Evolutionary conservation across 2,888 invertebrate species (phyloP), one percentile per base, ranked within the genome.

Genomic region (Portevinia maculata): DNA sequence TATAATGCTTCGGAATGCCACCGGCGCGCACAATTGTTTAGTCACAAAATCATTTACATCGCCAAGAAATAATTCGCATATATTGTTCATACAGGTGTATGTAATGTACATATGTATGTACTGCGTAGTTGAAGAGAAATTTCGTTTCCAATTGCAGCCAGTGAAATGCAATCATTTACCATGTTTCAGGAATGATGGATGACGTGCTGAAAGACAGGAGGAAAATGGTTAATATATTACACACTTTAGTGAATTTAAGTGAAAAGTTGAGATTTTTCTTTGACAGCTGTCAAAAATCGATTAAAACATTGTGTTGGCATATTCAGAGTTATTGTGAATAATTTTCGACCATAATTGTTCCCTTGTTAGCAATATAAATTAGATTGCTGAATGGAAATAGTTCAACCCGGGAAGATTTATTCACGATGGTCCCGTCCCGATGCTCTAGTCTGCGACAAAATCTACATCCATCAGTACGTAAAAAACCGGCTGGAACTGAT

Each of bases 51-150:
- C 30, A 48, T 46, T 69, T 44, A 55, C 53, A 41, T 46, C 44
- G 46, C 21, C 59, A 48, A 48, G 55, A 30, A 46, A 60, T 37
- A 48, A 48, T 59, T 60, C 19, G 52, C 59, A 67, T 67, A 44
- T 44, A 67, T 50, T 37, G 4, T 28, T 41, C 8, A 17, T 9
- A 41, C 41, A 3, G 8, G 15, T 17, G 19, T 44, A 19, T 17
- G 41, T 3, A 8, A 1, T 9, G 7, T 17, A 17, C 15, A 17
- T 41, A 41, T 17, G 17, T 15, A 7, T 41, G 17, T 41, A 17
- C 17, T 13, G 21, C 21, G 30, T 67, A 55, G 30, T 65, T 52
- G 52, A 65, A 52, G 62, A 65, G 65, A 65, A 65, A 65, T 41
- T 52, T n/a, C 1, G 17, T 17, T 37, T 37, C 7, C 2, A 57